Evolutionary conservation across 2,797 vertebrate species (phyloP).

Genomic region (Sphenodon punctatus): DNA sequence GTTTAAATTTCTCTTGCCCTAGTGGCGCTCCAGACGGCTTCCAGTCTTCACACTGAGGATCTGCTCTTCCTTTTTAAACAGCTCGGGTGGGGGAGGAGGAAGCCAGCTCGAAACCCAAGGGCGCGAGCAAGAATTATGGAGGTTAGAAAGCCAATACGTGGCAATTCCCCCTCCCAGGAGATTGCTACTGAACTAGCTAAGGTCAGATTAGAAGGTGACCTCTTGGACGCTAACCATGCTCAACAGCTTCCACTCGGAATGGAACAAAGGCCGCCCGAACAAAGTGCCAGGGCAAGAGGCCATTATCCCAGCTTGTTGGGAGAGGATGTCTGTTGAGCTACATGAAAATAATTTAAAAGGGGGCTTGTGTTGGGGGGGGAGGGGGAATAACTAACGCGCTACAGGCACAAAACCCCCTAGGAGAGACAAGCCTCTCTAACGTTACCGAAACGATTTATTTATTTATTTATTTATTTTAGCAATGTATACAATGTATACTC

Average conservation of each 20-base stretch:
- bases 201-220: conserved; percentile 32
- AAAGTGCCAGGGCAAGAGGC: rapidly evolving
- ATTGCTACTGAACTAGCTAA: conserved; percentile 28
- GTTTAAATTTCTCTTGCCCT: not conserved
- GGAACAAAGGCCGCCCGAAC: conserved; percentile 51
- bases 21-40: too few species aligned
- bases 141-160: conserved; percentile 35
- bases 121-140: conserved; percentile 53
- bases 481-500: too few species aligned
- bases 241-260: not conserved
- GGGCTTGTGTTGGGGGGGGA: not conserved
- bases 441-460: too few species aligned
- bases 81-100: not conserved
- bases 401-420: too few species aligned
- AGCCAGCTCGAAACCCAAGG: not conserved
- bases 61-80: not conserved
- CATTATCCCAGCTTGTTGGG: not conserved
- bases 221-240: not conserved
- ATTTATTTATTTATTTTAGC: too few species aligned
- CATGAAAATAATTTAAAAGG: not conserved
- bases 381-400: not conserved
- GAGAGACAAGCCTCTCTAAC: too few species aligned
- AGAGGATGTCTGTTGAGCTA: not conserved
- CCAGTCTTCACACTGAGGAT: not conserved
- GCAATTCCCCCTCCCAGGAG: conserved; percentile 31